Conservation (phyloP, 2,888 invertebrate species). For the Encarsia formosa region DNA sequence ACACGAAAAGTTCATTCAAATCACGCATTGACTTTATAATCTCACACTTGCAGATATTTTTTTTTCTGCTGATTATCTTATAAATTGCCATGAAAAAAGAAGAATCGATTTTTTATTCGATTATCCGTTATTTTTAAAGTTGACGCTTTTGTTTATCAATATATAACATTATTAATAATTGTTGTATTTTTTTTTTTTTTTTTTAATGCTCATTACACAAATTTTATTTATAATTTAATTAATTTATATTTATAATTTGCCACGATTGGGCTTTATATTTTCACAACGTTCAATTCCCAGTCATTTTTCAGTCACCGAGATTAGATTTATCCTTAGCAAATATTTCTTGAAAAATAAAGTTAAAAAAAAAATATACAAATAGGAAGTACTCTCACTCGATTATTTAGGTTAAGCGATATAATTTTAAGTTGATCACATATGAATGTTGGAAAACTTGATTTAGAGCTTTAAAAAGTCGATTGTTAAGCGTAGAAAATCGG, state of each 20-base stretch:
- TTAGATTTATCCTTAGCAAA: slow-evolving; percentile 8
- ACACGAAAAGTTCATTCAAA: slow-evolving; percentile 13
- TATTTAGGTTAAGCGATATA: slow-evolving; percentile 10
- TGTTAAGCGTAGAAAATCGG: neutral
- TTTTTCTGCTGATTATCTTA: slow-evolving; percentile 17
- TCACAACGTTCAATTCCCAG: slow-evolving; percentile 21
- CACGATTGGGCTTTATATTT: slow-evolving; percentile 7
- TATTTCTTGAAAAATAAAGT: too few relatives aligned
- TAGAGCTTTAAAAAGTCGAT: slow-evolving; percentile 5
- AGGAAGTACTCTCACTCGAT: slow-evolving; percentile 24
- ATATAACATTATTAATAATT: slow-evolving; percentile 26
- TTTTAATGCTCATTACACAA: neutral
- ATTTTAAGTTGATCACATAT: slow-evolving; percentile 11
- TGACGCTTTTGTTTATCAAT: slow-evolving; percentile 17
- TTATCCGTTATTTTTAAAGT: too few relatives aligned
- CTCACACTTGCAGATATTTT: slow-evolving; percentile 23
- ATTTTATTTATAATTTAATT: neutral
- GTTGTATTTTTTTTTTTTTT: too few relatives aligned
- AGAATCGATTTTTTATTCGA: slow-evolving; percentile 6
- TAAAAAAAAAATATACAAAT: slow-evolving; percentile 19
- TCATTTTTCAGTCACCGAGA: slow-evolving; percentile 11
- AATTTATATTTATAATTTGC: slow-evolving; percentile 2
- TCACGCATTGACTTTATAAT: slow-evolving; percentile 10
- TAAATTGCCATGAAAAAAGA: slow-evolving; percentile 9
- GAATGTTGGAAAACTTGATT: slow-evolving; percentile 12